Percentiles rank a stretch among this genome's conserved stretches.
phyloP scores from a whole-genome alignment of 2,113 vertebrate species.

The Catharus fuscescens region DNA sequence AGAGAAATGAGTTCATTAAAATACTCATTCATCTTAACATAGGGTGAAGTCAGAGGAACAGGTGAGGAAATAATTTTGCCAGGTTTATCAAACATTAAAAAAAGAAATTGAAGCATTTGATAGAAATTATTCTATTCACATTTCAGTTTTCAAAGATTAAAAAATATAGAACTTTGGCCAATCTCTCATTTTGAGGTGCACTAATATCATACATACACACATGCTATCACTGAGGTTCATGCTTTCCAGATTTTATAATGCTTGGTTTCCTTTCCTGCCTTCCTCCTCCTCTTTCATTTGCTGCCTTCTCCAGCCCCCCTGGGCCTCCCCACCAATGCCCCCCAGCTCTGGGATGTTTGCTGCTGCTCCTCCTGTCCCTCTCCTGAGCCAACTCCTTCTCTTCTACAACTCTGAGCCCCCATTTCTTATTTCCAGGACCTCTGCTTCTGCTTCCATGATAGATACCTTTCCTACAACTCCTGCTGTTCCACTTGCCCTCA shows the following conservation, averaged over 20 bases:
- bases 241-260: neutral
- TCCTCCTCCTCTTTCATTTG: neutral
- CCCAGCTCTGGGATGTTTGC: neutral
- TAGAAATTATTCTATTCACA: neutral
- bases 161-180: neutral
- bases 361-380: neutral
- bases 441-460: neutral
- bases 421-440: neutral
- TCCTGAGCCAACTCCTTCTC: neutral
- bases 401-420: neutral
- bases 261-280: neutral
- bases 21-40: neutral
- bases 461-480: neutral
- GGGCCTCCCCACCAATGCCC: neutral
- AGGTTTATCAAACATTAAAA: neutral
- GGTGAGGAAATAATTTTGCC: neutral
- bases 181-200: neutral
- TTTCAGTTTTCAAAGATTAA: neutral
- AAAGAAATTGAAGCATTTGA: neutral
- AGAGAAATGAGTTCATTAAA: conserved; percentile 38
- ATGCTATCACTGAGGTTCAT: neutral
- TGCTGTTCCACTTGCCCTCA: neutral
- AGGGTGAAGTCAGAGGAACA: neutral
- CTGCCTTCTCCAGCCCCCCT: neutral
- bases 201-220: neutral